Base-by-base conservation (phyloP, 1,140 invertebrate species). In the Eueides isabella region DNA sequence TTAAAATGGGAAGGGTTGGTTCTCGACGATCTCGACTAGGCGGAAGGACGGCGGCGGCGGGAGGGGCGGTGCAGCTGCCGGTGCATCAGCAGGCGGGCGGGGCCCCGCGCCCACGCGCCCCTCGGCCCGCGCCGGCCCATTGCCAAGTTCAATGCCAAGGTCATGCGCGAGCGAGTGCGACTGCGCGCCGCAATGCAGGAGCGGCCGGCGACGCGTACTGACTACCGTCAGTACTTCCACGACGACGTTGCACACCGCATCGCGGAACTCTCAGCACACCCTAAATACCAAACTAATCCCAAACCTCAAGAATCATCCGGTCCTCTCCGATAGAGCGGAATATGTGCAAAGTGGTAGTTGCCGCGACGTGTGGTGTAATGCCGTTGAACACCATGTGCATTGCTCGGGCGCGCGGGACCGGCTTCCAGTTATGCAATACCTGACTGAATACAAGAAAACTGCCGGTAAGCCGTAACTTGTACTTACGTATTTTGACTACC, bases 141-240 rank as follows among this genome's bases (percentile, higher is more conserved):
- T 89, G 89, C 93, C 93, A 94, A 94, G 94, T 94, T 94, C 93
- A 94, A 92, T 94, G 94, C 92, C 93, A 94, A 94, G 94, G 94
- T 94, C 92, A 93, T 93, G 93, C 92, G 88, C 88, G 87, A 83
- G 85, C 83, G 85, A 88, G 85, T 93, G 93, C 93, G 88, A 85
- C 90, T 94, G 94, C 93, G 87, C 89, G 89, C 91, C 92, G 92
- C 92, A 93, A 89, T 94, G 93, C 93, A 94, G 92, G 93, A 92
- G 92, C 92, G 91, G 86, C 85, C 89, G 88, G 85, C 85, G 87
- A 84, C 84, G 78, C 82, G 82, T 75, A 81, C 84, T 88, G 84
- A 87, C 90, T 75, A 80, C 84, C 88, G 84, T 88, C 90, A 92
- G 90, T 92, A 83, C 87, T 85, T 85, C 86, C 75, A 84, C 84